These are phyloP conservation scores for Halcyon leucocephala DNA, from an alignment of 2,797 vertebrate genomes.

Conservation along the genomic window DNA sequence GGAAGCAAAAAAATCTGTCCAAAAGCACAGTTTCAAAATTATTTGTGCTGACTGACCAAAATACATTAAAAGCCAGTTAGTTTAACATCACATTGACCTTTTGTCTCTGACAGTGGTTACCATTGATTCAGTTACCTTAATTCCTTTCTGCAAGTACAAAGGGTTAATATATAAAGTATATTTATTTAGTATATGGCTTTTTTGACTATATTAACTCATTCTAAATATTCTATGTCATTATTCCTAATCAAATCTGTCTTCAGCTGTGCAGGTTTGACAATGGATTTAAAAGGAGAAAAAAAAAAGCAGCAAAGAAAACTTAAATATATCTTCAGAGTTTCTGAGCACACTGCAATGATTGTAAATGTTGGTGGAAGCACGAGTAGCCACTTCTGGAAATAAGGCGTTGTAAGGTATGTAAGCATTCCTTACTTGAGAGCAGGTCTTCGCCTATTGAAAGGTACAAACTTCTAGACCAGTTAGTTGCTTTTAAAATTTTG, in stretches of 20 bases:
- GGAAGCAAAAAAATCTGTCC: conserved; percentile 41
- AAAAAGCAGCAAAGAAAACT: not conserved
- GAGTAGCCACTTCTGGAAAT: not conserved
- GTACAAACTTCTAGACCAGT: not conserved
- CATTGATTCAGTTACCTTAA: not conserved
- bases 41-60: conserved; percentile 25
- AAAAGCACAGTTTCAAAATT: conserved; percentile 4
- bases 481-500: not conserved
- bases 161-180: not conserved
- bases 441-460: not conserved
- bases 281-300: not conserved
- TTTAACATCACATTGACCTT: not conserved
- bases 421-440: not conserved
- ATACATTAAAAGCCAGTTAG: not conserved
- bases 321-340: not conserved
- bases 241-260: not conserved
- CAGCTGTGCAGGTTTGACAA: not conserved
- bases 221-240: not conserved
- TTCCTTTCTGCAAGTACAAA: not conserved
- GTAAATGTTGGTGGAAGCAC: not conserved
- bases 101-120: not conserved
- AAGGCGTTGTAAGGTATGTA: not conserved
- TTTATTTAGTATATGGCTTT: not conserved
- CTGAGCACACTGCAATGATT: not conserved
- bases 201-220: not conserved